Evolutionary conservation across 2,888 invertebrate species (phyloP).

Genomic region (Ormyrus pomaceus): DNA sequence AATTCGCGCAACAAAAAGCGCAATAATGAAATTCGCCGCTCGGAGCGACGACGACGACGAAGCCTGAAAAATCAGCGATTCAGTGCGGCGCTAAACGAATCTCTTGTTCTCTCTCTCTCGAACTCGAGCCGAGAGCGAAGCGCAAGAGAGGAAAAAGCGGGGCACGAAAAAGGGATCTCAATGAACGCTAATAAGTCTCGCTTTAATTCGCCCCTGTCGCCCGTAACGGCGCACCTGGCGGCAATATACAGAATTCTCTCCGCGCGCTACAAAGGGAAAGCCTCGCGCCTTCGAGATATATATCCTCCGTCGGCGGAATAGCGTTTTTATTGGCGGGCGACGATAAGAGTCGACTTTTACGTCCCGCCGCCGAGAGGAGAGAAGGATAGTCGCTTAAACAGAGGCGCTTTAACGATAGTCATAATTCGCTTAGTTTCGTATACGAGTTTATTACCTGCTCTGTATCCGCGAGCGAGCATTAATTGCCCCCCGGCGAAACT

Average conservation of each 20-base stretch:
- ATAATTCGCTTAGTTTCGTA: too few relatives aligned
- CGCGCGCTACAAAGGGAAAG: too few relatives aligned
- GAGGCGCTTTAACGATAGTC: too few relatives aligned
- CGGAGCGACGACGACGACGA: background rate
- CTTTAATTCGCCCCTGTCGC: background rate
- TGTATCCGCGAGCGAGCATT: too few relatives aligned
- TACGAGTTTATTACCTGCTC: too few relatives aligned
- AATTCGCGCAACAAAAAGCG: constrained; percentile 9
- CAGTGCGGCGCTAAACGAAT: constrained; percentile 29
- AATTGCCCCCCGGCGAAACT: too few relatives aligned
- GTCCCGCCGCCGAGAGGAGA: too few relatives aligned
- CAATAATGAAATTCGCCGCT: constrained; percentile 8
- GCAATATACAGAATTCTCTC: background rate
- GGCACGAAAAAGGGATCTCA: constrained; percentile 6
- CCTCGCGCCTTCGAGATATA: too few relatives aligned
- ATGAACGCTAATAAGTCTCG: constrained; percentile 19
- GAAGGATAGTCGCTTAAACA: too few relatives aligned
- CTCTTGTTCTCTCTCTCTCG: background rate
- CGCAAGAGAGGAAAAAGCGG: background rate
- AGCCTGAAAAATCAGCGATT: constrained; percentile 7
- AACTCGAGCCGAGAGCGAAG: background rate
- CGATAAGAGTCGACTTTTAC: too few relatives aligned
- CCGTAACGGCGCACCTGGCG: background rate
- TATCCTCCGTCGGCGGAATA: too few relatives aligned
- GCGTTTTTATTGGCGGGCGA: too few relatives aligned